phyloP scores from a whole-genome alignment of 2,113 vertebrate species.

The Pelobates fuscus region DNA sequence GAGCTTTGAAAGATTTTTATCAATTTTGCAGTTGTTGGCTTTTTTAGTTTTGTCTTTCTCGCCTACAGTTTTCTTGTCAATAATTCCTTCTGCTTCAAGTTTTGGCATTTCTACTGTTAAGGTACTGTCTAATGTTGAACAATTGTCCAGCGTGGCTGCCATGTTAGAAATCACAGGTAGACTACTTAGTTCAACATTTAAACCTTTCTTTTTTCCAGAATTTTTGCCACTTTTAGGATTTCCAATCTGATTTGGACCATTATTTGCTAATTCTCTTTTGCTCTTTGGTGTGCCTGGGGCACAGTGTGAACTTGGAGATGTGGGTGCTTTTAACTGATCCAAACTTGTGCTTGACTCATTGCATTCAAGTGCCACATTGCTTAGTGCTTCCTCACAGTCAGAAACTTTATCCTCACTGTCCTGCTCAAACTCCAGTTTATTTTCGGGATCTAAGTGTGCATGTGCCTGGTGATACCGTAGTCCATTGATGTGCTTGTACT shows the following conservation, averaged over 20 bases:
- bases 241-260: constrained; percentile 71
- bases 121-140: constrained; percentile 77
- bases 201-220: constrained; percentile 86
- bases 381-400: constrained; percentile 88
- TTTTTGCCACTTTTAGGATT: constrained; percentile 85
- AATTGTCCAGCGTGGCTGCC: constrained; percentile 86
- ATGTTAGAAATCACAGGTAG: constrained; percentile 96
- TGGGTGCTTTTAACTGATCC: constrained; percentile 78
- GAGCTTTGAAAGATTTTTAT: constrained; percentile 88
- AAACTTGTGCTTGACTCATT: constrained; percentile 74
- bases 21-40: constrained; percentile 83
- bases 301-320: constrained; percentile 78
- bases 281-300: constrained; percentile 86
- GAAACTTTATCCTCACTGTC: constrained; percentile 93
- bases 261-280: constrained; percentile 82
- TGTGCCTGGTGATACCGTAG: constrained; percentile 97
- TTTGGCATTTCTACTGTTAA: constrained; percentile 92
- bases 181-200: constrained; percentile 82
- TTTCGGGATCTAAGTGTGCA: constrained; percentile 90
- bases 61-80: constrained; percentile 84
- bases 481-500: constrained; percentile 98
- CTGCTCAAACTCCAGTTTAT: constrained; percentile 88
- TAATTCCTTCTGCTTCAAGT: constrained; percentile 90
- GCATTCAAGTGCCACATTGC: constrained; percentile 81
- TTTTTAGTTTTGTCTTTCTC: constrained; percentile 84